These are phyloP conservation scores for Rambutsinella grinnellia DNA, from an alignment of 2,888 invertebrate genomes.

Conservation along the genomic window DNA sequence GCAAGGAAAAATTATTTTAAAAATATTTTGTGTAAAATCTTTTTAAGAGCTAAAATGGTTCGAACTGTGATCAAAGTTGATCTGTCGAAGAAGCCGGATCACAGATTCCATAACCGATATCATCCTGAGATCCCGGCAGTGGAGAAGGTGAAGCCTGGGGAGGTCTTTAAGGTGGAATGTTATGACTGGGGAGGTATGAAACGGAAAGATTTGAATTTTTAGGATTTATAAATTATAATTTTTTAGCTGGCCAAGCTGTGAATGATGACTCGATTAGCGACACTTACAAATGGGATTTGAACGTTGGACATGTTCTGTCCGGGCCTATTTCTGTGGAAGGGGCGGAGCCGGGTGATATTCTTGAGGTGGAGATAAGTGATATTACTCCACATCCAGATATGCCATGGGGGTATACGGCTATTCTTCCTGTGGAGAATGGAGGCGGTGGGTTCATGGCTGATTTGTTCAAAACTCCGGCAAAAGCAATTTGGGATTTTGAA, in stretches of 20 bases:
- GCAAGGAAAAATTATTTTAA: too few relatives aligned
- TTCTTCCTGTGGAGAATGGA: conserved; percentile 38
- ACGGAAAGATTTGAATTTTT: too few relatives aligned
- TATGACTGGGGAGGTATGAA: conserved; percentile 59
- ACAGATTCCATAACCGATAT: conserved; percentile 52
- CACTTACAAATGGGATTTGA: conserved; percentile 29
- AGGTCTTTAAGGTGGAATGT: conserved; percentile 58
- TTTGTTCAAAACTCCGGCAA: conserved; percentile 42
- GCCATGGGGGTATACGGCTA: conserved; percentile 45
- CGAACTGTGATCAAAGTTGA: conserved; percentile 52
- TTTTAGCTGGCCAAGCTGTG: conserved; percentile 52
- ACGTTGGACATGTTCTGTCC: conserved; percentile 43
- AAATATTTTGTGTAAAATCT: too few relatives aligned
- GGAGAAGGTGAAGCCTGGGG: conserved; percentile 43
- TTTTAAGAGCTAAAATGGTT: conserved; percentile 31
- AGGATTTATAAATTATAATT: too few relatives aligned
- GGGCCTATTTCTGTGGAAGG: conserved; percentile 58
- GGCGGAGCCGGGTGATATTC: conserved; percentile 56
- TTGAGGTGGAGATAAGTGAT: conserved; percentile 59
- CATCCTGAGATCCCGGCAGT: conserved; percentile 57
- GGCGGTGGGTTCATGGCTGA: conserved; percentile 57
- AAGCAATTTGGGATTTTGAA: conserved; percentile 61
- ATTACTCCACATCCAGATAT: conserved; percentile 52
- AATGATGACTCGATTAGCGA: conserved; percentile 57
- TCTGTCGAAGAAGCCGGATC: conserved; percentile 25